Evolutionary conservation across 2,113 vertebrate species (phyloP), one percentile per base, ranked within the genome.

Genomic region (Emydura subglobosa): DNA sequence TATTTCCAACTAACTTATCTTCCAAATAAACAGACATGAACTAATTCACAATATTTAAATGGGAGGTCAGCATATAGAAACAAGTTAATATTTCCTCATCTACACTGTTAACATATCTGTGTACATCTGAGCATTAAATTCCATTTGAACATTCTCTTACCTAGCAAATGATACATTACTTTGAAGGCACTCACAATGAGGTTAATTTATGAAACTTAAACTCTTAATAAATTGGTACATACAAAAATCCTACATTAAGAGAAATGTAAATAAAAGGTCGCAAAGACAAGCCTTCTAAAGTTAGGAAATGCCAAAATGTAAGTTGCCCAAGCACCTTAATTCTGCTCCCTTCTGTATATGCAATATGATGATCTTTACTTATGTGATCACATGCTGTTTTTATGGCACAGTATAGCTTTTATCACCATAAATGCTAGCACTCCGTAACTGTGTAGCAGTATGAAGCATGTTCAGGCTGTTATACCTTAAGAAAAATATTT

Each of bases 381-480:
- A 44, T 10, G 11, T 47, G 74, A 78, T 44, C 42, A 44, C 24
- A 47, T 78, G 25, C 74, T 47, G 25, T 44, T 78, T 74, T 78
- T 72, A 39, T 78, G 39, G 42, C 74, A 78, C 44, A 78, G 6
- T 78, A 76, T 42, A 44, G 42, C 44, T 85, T 80, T 93, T 16
- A 50, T 5, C 74, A 19, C 49, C 65, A 0, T 5, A 47, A 86
- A 90, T 6, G 2, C 6, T 22, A 29, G 47, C 0, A 0, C 85
- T 14, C 79, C n/a, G 39, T 74, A 47, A 44, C 4, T 22, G 9
- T 89, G 92, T 53, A 76, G 25, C 0, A 1, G 24, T 82, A 31
- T 44, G 61, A 89, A 82, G 17, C 22, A 50, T 4, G 2, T 57
- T 91, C 10, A n/a, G 0, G 5, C 65, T 16, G n/a, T 6, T 86